These are phyloP conservation scores for Nomada flava DNA, from an alignment of 2,888 invertebrate genomes.

Conservation along the genomic window DNA sequence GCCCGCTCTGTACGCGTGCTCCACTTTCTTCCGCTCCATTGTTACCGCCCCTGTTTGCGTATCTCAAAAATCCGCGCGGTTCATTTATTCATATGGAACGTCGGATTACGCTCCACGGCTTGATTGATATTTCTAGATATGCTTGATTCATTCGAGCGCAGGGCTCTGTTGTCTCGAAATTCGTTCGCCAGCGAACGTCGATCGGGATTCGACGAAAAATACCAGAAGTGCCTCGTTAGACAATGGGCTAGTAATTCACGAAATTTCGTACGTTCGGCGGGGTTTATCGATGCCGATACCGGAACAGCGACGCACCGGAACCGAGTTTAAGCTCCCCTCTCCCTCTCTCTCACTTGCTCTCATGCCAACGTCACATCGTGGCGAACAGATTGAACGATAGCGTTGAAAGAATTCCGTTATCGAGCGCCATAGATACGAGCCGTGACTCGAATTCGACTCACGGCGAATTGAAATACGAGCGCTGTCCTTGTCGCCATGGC, in stretches of 20 bases:
- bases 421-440: slow-evolving; percentile 62
- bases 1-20: slow-evolving; percentile 39
- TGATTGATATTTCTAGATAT: not conserved
- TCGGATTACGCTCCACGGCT: not conserved
- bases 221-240: not conserved
- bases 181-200: not conserved
- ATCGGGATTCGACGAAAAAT: not conserved
- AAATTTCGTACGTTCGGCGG: slow-evolving; percentile 21
- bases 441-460: slow-evolving; percentile 76
- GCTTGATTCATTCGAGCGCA: not conserved
- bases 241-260: slow-evolving; percentile 3
- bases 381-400: slow-evolving; percentile 45
- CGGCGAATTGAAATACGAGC: slow-evolving; percentile 77
- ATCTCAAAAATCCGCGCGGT: slow-evolving; percentile 21
- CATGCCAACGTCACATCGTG: slow-evolving; percentile 2
- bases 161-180: not conserved
- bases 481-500: slow-evolving; percentile 65
- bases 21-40: slow-evolving; percentile 55
- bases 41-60: slow-evolving; percentile 38
- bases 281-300: slow-evolving; percentile 43
- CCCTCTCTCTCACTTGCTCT: not conserved
- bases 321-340: not conserved
- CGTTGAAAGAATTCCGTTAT: slow-evolving; percentile 72
- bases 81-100: slow-evolving; percentile 23
- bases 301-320: slow-evolving; percentile 46